Evolutionary conservation across 2,113 vertebrate genomes (phyloP).

Genomic region (Daphoenositta chrysoptera): DNA sequence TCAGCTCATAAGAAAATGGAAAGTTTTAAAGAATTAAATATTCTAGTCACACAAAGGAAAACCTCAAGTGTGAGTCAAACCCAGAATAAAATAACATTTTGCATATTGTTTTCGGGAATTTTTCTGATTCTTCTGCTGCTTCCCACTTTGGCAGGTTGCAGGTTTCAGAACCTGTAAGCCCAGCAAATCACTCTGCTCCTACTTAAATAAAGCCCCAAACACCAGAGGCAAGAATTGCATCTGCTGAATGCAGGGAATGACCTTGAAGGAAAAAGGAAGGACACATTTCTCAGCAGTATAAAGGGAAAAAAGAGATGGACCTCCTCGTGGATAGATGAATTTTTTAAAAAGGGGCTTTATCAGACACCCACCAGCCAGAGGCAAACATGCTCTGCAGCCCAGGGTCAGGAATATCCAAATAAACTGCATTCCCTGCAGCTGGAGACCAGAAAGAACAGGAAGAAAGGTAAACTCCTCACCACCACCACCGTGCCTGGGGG

Average conservation of each 20-base stretch:
- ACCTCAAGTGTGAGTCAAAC: neutral
- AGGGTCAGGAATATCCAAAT: neutral
- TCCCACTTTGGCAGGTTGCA: neutral
- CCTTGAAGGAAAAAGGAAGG: neutral
- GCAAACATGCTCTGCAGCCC: neutral
- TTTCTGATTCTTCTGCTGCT: neutral
- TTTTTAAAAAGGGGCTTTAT: neutral
- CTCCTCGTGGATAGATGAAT: neutral
- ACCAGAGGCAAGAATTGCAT: neutral
- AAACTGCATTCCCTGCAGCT: neutral
- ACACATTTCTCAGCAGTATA: neutral
- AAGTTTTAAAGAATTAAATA: neutral
- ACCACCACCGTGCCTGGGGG: neutral
- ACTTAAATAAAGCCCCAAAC: neutral
- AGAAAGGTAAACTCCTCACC: neutral
- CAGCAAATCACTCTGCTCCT: neutral
- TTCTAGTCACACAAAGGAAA: neutral
- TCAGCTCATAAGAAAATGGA: neutral
- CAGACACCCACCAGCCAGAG: neutral
- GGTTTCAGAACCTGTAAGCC: neutral
- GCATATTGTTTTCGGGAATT: neutral
- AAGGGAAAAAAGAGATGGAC: neutral
- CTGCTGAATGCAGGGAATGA: neutral
- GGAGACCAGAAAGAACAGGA: neutral
- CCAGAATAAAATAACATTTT: neutral